These are phyloP conservation scores for Silurus lanzhouensis DNA, from an alignment of 2,797 vertebrate genomes.

Conservation along the genomic window DNA sequence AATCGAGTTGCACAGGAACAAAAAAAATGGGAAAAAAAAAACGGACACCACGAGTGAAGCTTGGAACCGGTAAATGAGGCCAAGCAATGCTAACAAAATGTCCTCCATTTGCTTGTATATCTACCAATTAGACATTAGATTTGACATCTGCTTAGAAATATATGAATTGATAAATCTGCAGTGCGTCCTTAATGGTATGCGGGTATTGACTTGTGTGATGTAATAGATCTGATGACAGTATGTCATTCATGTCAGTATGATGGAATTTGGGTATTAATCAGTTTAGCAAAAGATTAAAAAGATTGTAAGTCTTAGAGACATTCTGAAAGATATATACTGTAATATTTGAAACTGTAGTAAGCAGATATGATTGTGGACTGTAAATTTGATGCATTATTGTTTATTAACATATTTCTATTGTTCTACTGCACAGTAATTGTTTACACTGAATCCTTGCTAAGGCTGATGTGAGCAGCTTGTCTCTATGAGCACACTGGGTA, in stretches of 20 bases:
- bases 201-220: neutral
- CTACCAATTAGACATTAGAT: neutral
- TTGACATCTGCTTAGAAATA: neutral
- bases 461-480: neutral
- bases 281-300: neutral
- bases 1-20: neutral
- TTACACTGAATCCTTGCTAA: neutral
- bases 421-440: neutral
- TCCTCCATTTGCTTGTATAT: neutral
- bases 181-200: neutral
- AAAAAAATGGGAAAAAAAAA: too few species aligned
- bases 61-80: neutral
- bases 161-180: neutral
- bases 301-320: neutral
- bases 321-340: neutral
- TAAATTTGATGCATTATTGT: neutral
- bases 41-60: neutral
- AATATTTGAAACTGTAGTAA: neutral
- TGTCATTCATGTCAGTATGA: neutral
- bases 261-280: neutral
- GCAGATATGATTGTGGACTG: neutral
- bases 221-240: neutral
- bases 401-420: neutral
- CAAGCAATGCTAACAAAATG: neutral
- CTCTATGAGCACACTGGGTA: slow-evolving; percentile 10